Base-by-base conservation (phyloP, 2,113 vertebrate genomes). In the Leptocoma aspasia region DNA sequence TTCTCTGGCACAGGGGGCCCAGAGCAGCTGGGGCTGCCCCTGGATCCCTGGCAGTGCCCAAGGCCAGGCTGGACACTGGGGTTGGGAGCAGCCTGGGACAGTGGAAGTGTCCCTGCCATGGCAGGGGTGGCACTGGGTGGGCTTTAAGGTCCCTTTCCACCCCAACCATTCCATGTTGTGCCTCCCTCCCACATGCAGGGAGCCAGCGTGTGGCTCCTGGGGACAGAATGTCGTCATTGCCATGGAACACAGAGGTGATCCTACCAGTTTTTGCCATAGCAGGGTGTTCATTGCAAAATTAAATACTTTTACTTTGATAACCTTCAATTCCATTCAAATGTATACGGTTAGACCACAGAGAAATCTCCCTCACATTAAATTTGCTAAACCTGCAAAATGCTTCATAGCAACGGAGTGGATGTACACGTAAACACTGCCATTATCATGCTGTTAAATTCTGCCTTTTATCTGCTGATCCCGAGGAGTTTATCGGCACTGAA, bases 121-220 rank as follows among this genome's bases (percentile, higher is more conserved):
- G 57, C 75, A 49, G 49, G 24, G 57, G 9, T 41, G 66, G 50
- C 3, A 35, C 14, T 7, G 31, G 85, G 0, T 4, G 26, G 0
- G 7, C 0, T 65, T 37, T 57, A 5, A 37, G 21, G 10, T 42
- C 35, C 35, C 7, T 71, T 6, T 5, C 35, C 4, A 49, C 57
- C 50, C 85, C 56, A 71, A 21, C 21, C 26, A 23, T 28, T 31
- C 76, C 35, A 5, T 4, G 17, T 3, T n/a, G 37, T 37, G 28
- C 56, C n/a, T 82, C 41, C 82, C 39, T 61, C 53, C 70, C 66
- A 22, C 12, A 0, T 6, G 64, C 73, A 26, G 0, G 0, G 2
- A 53, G n/a, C 33, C 78, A 7, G 57, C 2, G 0, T 13, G 59
- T 44, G 37, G 60, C 16, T 61, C 27, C 0, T 10, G 65, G 64